Percentiles rank a stretch among this genome's conserved stretches.
These are phyloP conservation scores for Plusia festucae DNA, from an alignment of 2,888 invertebrate species.

Conservation along the genomic window DNA sequence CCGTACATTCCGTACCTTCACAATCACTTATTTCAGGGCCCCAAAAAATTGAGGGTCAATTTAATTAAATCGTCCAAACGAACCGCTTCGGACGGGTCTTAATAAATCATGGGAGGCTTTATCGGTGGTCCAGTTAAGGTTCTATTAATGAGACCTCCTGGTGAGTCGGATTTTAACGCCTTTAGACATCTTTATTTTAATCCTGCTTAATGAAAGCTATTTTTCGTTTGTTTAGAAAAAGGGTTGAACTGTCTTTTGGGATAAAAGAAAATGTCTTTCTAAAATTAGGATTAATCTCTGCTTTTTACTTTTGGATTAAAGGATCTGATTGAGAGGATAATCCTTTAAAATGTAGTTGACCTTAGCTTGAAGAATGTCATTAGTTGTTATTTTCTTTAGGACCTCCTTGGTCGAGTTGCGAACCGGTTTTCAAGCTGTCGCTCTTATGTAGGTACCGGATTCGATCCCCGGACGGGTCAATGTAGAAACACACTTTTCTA, in stretches of 20 bases:
- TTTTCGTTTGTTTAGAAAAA: slow-evolving; percentile 34
- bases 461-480: no score
- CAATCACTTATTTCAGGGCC: slow-evolving; percentile 28
- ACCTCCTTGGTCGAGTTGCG: no score
- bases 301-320: neutral
- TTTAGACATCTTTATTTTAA: slow-evolving; percentile 42
- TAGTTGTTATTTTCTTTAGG: no score
- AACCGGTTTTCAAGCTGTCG: no score
- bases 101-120: slow-evolving; percentile 59
- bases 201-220: slow-evolving; percentile 25
- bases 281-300: slow-evolving; percentile 2
- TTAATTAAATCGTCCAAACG: slow-evolving; percentile 61
- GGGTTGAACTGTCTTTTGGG: neutral
- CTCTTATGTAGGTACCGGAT: no score
- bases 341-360: neutral
- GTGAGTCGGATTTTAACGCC: slow-evolving; percentile 40
- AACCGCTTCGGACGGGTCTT: slow-evolving; percentile 48
- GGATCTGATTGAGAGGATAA: no score
- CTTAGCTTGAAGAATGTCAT: no score
- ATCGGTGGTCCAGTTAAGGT: slow-evolving; percentile 53
- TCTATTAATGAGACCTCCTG: slow-evolving; percentile 52
- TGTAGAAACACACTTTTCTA: no score
- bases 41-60: slow-evolving; percentile 50
- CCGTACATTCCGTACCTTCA: neutral
- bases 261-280: neutral